Conservation (phyloP, 2,888 invertebrate genomes). For the Timandra comae region DNA sequence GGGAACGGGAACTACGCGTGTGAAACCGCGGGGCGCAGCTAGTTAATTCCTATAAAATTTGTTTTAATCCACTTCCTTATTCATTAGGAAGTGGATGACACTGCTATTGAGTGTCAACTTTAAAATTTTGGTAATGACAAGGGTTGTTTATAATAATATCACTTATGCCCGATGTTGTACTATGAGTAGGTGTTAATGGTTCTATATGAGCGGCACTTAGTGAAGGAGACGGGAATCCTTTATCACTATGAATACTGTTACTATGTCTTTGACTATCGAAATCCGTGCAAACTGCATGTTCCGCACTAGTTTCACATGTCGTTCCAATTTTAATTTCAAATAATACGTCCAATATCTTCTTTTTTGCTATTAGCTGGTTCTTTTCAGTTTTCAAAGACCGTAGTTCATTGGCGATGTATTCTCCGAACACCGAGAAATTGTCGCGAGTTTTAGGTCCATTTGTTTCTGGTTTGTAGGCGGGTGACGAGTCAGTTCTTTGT, state of each 20-base stretch:
- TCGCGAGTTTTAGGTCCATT: conserved; percentile 44
- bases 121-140: conserved; percentile 64
- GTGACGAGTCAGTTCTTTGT: conserved; percentile 34
- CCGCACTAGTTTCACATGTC: conserved; percentile 51
- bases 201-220: no score
- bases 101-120: conserved; percentile 64
- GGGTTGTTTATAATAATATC: conserved; percentile 62
- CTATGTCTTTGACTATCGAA: conserved; percentile 38
- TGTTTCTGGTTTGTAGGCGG: conserved; percentile 40
- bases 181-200: conserved; percentile 46
- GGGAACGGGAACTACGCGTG: neutral
- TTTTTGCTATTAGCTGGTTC: conserved; percentile 73
- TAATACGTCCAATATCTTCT: conserved; percentile 78
- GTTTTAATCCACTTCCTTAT: conserved; percentile 59
- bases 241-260: conserved; percentile 41
- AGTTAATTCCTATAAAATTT: conserved; percentile 3
- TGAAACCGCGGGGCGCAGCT: neutral
- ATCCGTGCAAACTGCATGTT: conserved; percentile 43
- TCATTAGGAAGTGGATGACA: conserved; percentile 56
- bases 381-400: conserved; percentile 74
- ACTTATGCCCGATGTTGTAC: conserved; percentile 55
- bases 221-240: conserved; percentile 37
- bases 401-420: conserved; percentile 78
- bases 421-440: conserved; percentile 77
- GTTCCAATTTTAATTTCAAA: conserved; percentile 79